phyloP scores from a whole-genome alignment of 2,888 invertebrate species.

The Prosopocoilus inquinatus region DNA sequence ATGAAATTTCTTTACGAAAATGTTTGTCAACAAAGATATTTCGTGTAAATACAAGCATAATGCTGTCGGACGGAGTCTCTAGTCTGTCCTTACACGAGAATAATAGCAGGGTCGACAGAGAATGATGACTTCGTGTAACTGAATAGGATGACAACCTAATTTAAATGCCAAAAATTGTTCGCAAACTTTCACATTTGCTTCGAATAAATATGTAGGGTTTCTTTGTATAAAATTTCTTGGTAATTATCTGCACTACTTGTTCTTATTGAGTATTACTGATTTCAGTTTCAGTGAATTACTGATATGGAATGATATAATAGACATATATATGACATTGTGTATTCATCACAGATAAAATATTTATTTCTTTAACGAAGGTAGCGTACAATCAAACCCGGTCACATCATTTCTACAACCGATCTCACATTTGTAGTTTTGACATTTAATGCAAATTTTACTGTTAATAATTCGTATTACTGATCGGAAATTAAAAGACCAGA shows the following conservation, averaged over 20 bases:
- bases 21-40: constrained; percentile 51
- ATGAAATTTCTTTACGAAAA: constrained; percentile 49
- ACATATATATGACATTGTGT: too few species aligned
- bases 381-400: too few species aligned
- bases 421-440: too few species aligned
- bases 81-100: constrained; percentile 32
- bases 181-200: constrained; percentile 1
- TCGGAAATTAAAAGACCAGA: too few species aligned
- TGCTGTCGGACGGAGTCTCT: constrained; percentile 34
- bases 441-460: too few species aligned
- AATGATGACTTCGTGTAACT: constrained; percentile 43
- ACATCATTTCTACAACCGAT: too few species aligned
- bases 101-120: constrained; percentile 46
- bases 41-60: constrained; percentile 48
- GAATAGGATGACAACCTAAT: constrained; percentile 49
- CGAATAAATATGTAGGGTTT: not conserved
- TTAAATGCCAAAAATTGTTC: constrained; percentile 31
- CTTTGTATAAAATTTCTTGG: not conserved
- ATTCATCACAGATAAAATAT: too few species aligned
- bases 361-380: too few species aligned
- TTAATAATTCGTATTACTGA: too few species aligned
- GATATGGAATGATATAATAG: too few species aligned
- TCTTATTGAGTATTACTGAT: not conserved
- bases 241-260: not conserved
- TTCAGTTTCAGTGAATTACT: not conserved